Base-by-base conservation (phyloP, 2,113 vertebrate species). In the Vireo altiloquus region DNA sequence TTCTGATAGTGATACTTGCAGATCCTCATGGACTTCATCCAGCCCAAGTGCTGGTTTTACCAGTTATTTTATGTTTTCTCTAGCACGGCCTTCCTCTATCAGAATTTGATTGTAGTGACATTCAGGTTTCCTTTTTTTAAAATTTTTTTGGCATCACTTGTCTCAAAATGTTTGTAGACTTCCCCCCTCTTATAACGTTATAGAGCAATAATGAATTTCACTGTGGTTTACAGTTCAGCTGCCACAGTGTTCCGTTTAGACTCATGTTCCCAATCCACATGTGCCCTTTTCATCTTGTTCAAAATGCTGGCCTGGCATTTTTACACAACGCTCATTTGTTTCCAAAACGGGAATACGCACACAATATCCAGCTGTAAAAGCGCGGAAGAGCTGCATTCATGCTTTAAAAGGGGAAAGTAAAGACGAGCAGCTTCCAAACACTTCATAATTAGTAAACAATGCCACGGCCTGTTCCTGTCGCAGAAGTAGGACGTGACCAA, bases 381-480 rank as follows among this genome's bases (percentile, higher is more conserved):
- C 28, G 15, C 30, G n/a, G 80, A 40, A 53, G 23, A 77, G 64
- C 60, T 39, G 68, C 64, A 54, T 70, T 87, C 25, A 7, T 25
- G 47, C 50, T 87, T 78, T 70, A 53, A 82, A 69, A 28, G 16
- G 42, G 13, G 9, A 40, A 72, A 88, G 24, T 49, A 30, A 59
- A 61, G 50, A 94, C 18, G 27, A 95, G 60, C 83, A 50, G 72
- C 47, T 72, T 74, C 54, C 57, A 88, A 37, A 70, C 68, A 14
- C 61, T 53, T 66, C 68, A 21, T 78, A 83, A 95, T 94, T 84
- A 81, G 39, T 50, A 42, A 94, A 95, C 83, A 96, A 91, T 87
- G 83, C 31, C n/a, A 11, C 11, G 60, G 83, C 80, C 76, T 87
- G 42, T 78, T 91, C 31, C 19, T 81, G 37, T 35, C 68, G 11